Evolutionary conservation across 2,113 vertebrate genomes (phyloP), one percentile per base, ranked within the genome.

Genomic region (Etia nguti): DNA sequence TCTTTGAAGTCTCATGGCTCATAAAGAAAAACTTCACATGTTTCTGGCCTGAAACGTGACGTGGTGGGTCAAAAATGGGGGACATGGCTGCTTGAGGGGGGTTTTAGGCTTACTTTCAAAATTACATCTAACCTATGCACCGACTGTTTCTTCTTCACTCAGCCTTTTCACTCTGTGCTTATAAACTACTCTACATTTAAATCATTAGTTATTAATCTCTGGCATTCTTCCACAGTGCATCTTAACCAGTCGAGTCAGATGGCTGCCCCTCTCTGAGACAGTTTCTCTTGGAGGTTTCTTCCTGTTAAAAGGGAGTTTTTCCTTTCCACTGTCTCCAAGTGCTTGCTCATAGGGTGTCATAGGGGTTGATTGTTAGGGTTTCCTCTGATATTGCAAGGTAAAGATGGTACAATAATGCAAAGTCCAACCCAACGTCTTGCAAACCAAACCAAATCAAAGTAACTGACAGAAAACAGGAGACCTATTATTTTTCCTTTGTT

Each of bases 1-100:
- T 10, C 24, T 90, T 82, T 90, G 48, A 90, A 46, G 89, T 81
- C 43, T 82, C 10, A 20, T 88, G 80, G 91, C 59, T 89, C 83
- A 90, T 54, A 29, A 62, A 16, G 84, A 41, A 68, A 83, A 60
- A 29, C n/a, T 48, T 57, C 75, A 43, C 11, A 82, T 68, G 62
- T 88, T 60, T 75, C 6, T 82, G 82, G 85, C 85, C 81, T 80
- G 62, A 55, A 29, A 29, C 38, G 16, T 4, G 6, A 85, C 56
- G 10, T 43, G 80, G 79, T 24, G 11, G 24, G 55, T 68, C 82
- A 80, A 75, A 52, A 6, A 73, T 26, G 18, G 22, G 24, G 36
- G 46, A 16, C 26, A 60, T 70, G 22, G 12, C 31, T 24, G 48
- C 31, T 54, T 5, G 11, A 16, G 55, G 50, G 55, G 13, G 6